These are phyloP conservation scores for Ctenosaura bakeri DNA, from an alignment of 2,797 vertebrate species.

Conservation along the genomic window DNA sequence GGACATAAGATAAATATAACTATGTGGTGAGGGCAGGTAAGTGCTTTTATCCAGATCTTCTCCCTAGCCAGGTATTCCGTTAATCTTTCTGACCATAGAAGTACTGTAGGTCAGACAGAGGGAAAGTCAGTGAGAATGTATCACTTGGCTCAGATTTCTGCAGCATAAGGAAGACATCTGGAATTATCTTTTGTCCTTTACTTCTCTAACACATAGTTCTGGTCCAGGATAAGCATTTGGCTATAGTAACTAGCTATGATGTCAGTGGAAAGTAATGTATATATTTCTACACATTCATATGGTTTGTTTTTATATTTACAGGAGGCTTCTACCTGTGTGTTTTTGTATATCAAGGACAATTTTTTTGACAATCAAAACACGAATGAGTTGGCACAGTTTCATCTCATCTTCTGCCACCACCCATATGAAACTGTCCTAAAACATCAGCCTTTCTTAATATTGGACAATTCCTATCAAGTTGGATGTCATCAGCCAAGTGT, in stretches of 20 bases:
- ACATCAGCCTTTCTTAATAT: background rate
- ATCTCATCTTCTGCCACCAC: background rate
- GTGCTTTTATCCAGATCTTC: background rate
- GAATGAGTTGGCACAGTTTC: background rate
- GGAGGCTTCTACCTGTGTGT: background rate
- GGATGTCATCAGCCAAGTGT: background rate
- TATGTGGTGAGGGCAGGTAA: background rate
- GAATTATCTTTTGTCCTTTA: conserved; percentile 5
- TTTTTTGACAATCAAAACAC: background rate
- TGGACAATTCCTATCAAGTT: background rate
- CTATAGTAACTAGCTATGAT: background rate
- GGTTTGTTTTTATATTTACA: conserved; percentile 13
- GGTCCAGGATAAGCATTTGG: background rate
- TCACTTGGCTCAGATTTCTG: background rate
- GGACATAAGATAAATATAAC: background rate
- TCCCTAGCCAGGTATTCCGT: background rate
- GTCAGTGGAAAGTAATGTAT: background rate
- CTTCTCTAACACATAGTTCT: background rate
- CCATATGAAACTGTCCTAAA: background rate
- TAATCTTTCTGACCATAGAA: background rate
- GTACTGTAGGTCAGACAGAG: background rate
- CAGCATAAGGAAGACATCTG: background rate
- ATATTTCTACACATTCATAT: background rate
- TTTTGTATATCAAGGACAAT: background rate
- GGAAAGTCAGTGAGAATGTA: background rate